Base-by-base conservation (phyloP, 2,113 vertebrate species). In the Piaya cayana region DNA sequence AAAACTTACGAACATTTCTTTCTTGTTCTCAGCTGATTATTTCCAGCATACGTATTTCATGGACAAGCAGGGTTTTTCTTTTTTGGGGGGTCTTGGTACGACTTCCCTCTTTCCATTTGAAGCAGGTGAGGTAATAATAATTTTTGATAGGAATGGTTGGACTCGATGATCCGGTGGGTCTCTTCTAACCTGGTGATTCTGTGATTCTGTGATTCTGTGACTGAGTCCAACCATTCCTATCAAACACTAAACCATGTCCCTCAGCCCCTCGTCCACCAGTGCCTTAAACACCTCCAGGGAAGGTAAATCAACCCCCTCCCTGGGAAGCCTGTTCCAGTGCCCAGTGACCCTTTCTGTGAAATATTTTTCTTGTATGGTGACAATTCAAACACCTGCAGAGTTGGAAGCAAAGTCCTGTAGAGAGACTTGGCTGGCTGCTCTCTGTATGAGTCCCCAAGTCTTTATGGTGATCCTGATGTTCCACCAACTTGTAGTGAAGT, bases 381-480 rank as follows among this genome's bases (percentile, higher is more conserved):
- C 37, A 17, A 3, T 70, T 67, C 8, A 12, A 49, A 8, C 9
- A 22, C 12, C 26, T 58, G n/a, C 52, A 39, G 42, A 58, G 30
- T 1, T 26, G 42, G 67, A 37, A 69, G n/a, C 8, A 8, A 49
- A 60, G 27, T 20, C 20, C 26, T 8, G 6, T 9, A 39, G 55
- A 69, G 11, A 52, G 23, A 19, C 5, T 20, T 45, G 13, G 22
- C 67, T 60, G 62, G 30, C 29, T 29, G 1, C 8, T 37, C n/a
- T 58, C 29, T 64, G 39, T 4, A 2, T 50, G 18, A 55, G 9
- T 52, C 75, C 76, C 47, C 19, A 25, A 6, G 2, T 15, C 29
- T 34, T 0, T 5, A 8, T 3, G 1, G 14, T 8, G 68, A 42
- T 15, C 2, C 5, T 17, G 11, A 36, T 3, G n/a, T n/a, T 62